Evolutionary conservation across 2,797 vertebrate species (phyloP).

Genomic region (Antrozous pallidus): DNA sequence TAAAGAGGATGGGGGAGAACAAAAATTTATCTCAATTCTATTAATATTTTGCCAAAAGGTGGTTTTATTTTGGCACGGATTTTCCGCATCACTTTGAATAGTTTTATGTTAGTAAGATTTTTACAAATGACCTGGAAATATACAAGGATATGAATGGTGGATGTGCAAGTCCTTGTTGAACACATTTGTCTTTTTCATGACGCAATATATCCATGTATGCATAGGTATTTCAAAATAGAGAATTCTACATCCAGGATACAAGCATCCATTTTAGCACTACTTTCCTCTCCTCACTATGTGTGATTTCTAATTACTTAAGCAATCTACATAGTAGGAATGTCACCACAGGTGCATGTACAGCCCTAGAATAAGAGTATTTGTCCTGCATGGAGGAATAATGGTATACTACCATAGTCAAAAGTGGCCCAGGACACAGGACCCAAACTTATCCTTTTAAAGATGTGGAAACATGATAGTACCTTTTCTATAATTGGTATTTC

Average conservation of each 20-base stretch:
- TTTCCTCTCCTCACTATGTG: not conserved
- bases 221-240: not conserved
- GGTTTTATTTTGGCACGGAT: not conserved
- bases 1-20: not conserved
- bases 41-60: not conserved
- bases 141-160: not conserved
- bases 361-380: not conserved
- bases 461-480: not conserved
- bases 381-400: not conserved
- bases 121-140: conserved; percentile 11
- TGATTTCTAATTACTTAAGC: not conserved
- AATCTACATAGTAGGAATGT: not conserved
- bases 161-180: not conserved
- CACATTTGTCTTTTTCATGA: not conserved
- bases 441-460: not conserved
- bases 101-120: not conserved
- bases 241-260: not conserved
- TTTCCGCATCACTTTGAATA: conserved; percentile 9
- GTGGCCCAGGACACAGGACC: not conserved
- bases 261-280: not conserved
- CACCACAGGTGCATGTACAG: not conserved
- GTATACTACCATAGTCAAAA: not conserved
- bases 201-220: not conserved
- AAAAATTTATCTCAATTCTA: not conserved
- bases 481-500: not conserved